These are phyloP conservation scores for Oophaga pumilio DNA, from an alignment of 2,113 vertebrate species.

Conservation along the genomic window DNA sequence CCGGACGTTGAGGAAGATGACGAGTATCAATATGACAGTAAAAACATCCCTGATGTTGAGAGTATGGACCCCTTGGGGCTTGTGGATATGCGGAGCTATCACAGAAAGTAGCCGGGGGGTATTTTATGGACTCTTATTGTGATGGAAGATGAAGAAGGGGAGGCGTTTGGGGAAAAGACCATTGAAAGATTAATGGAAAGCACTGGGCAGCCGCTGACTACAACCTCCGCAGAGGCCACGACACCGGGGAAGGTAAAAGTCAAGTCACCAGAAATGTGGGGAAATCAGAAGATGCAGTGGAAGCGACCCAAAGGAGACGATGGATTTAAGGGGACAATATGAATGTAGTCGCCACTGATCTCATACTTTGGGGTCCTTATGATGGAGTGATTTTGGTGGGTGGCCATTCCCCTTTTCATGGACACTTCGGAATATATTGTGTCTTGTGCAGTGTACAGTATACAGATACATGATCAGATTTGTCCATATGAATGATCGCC, in stretches of 20 bases:
- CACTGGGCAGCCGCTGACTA: neutral
- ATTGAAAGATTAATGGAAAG: neutral
- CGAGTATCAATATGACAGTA: conserved; percentile 44
- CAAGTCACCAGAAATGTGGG: neutral
- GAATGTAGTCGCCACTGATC: neutral
- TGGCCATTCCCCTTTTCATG: neutral
- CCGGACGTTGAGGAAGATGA: conserved; percentile 61
- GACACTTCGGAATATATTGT: neutral
- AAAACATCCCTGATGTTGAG: conserved; percentile 64
- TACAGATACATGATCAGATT: neutral
- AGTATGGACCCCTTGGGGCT: conserved; percentile 83
- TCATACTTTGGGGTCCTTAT: neutral
- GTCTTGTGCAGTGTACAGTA: neutral
- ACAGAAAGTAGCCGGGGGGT: conserved; percentile 71
- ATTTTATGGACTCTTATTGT: neutral
- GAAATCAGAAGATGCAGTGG: neutral
- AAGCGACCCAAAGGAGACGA: neutral
- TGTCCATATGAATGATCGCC: neutral
- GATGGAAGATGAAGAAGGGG: neutral
- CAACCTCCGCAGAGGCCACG: neutral
- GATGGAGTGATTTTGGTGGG: neutral
- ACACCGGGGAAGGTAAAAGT: neutral
- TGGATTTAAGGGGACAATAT: neutral
- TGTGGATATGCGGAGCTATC: conserved; percentile 87
- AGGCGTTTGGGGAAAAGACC: neutral